A percentile compares a stretch with the other conserved stretches of the same genome.
These are phyloP conservation scores for Oscheius sp. DNA, from an alignment of 2,888 invertebrate species.

Conservation along the genomic window DNA sequence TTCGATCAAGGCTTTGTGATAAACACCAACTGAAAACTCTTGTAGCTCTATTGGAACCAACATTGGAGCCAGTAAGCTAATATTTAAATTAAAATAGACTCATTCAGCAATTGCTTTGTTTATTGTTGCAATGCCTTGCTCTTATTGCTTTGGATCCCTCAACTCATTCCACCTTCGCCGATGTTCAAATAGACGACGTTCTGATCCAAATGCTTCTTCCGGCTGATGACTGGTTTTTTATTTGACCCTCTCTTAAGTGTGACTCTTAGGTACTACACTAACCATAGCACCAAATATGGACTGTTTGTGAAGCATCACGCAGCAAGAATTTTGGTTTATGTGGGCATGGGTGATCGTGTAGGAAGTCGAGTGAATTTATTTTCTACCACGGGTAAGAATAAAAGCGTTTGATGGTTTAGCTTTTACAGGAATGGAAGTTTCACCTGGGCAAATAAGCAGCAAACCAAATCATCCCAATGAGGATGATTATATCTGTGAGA, in stretches of 20 bases:
- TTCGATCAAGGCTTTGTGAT: constrained; percentile 75
- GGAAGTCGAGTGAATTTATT: constrained; percentile 77
- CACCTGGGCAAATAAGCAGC: constrained; percentile 24
- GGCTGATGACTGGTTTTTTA: constrained; percentile 75
- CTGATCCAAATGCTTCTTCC: constrained; percentile 76
- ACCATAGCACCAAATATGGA: constrained; percentile 78
- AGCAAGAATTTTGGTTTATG: constrained; percentile 77
- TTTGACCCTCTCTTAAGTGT: background rate
- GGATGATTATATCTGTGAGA: constrained; percentile 69
- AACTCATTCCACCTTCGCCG: constrained; percentile 75
- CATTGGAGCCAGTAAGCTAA: constrained; percentile 76
- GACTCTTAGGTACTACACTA: constrained; percentile 76
- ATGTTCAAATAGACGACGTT: constrained; percentile 76
- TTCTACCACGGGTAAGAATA: constrained; percentile 33
- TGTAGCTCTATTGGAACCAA: constrained; percentile 77
- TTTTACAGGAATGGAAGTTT: constrained; percentile 23
- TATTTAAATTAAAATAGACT: background rate
- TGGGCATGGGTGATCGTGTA: constrained; percentile 77
- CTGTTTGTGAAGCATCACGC: constrained; percentile 78
- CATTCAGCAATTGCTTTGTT: constrained; percentile 76
- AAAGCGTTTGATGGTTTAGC: no score
- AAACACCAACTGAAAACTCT: constrained; percentile 76
- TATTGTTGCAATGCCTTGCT: constrained; percentile 77
- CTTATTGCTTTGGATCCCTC: constrained; percentile 76
- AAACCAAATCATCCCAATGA: constrained; percentile 54